phyloP scores from a whole-genome alignment of 2,797 vertebrate species.

The Channa striata region DNA sequence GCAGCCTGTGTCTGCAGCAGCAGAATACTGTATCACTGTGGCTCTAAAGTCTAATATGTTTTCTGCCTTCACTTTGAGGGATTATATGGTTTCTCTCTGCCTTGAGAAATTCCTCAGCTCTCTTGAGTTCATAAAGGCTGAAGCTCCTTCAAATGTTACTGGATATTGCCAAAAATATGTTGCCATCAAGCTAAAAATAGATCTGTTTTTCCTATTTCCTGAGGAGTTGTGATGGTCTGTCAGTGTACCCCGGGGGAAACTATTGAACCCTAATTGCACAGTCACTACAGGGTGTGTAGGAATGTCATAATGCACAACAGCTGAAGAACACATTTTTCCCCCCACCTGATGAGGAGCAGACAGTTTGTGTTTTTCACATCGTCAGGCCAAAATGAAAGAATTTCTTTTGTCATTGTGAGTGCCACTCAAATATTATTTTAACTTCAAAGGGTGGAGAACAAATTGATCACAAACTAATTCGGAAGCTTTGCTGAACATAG shows the following conservation, averaged over 20 bases:
- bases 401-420: slow-evolving; percentile 35
- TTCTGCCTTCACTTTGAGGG: slow-evolving; percentile 16
- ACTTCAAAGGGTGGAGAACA: slow-evolving; percentile 57
- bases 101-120: slow-evolving; percentile 40
- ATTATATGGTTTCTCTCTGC: slow-evolving; percentile 17
- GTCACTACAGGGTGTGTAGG: slow-evolving; percentile 23
- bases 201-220: slow-evolving; percentile 43
- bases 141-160: slow-evolving; percentile 24
- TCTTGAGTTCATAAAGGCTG: slow-evolving; percentile 25
- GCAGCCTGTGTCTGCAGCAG: background rate
- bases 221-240: slow-evolving; percentile 45
- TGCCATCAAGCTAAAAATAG: slow-evolving; percentile 48
- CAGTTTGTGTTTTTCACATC: slow-evolving; percentile 13
- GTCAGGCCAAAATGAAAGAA: slow-evolving; percentile 38
- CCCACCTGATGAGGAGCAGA: slow-evolving; percentile 20
- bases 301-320: slow-evolving; percentile 29
- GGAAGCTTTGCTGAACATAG: slow-evolving; percentile 14
- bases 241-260: slow-evolving; percentile 25
- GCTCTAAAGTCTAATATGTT: slow-evolving; percentile 8
- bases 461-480: slow-evolving; percentile 42
- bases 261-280: slow-evolving; percentile 49
- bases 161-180: slow-evolving; percentile 34
- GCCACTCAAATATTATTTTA: slow-evolving; percentile 44
- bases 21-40: background rate
- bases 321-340: slow-evolving; percentile 1